Base-by-base conservation (phyloP, 2,888 invertebrate genomes). In the Tortricodes alternella region DNA sequence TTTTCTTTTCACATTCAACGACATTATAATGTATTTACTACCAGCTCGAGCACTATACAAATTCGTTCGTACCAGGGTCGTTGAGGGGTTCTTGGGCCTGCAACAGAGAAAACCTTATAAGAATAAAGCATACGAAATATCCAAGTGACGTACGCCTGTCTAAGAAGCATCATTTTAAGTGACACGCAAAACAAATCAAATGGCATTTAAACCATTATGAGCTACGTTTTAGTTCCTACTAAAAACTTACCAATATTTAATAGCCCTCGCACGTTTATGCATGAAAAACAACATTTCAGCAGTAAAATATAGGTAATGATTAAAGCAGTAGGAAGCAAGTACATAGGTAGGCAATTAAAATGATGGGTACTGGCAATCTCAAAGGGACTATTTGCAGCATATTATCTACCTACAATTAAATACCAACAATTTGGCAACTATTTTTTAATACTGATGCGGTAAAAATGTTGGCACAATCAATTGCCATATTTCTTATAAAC, bases 21-120 rank as follows among this genome's bases (percentile, higher is more conserved):
- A 86, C 74, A 90, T 77, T 78, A 81, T 82, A 77, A 80, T 75
- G 77, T 88, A 90, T 85, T 89, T 85, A 78, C 89, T 89, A 70
- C 90, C 89, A 58, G 83, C 81, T 73, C 73, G 76, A 60, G 77
- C 82, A 88, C 84, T 92, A 96, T 92, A 96, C 95, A 91, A 94
- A 95, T 77, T 95, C 95, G 86, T 95, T 95, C 81, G 94, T 94
- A 82, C 95, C 94, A 76, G 94, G 93, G 83, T 93, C 94, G 73
- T 94, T 96, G 80, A 96, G 93, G 66, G 96, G 96, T 91, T 95
- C 94, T 91, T 95, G 94, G 76, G 95, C 95, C 96, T 96, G 93
- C 9, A 93, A 94, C 79, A 67, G 78, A 83, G 83, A 78, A 75
- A 60, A 64, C 29, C 29, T 60, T 15, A 35, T 53, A 21, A 64